Conservation (phyloP, 2,113 vertebrate species). For the Chaetorhynchus papuensis region DNA sequence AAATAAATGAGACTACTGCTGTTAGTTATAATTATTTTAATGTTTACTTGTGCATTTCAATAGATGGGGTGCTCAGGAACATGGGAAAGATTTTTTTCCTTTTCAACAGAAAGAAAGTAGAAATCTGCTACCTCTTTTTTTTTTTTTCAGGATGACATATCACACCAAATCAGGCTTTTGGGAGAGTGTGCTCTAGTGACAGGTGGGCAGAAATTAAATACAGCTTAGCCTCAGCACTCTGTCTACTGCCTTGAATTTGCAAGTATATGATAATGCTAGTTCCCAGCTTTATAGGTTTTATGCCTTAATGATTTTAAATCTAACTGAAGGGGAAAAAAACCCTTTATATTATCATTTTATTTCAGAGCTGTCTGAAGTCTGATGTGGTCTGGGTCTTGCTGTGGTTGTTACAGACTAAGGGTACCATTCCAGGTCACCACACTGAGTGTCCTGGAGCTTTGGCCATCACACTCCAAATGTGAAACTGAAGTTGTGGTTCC, state of each 20-base stretch:
- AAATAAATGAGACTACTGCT: constrained; percentile 17
- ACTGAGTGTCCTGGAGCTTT: neutral
- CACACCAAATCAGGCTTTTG: neutral
- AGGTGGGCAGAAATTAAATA: neutral
- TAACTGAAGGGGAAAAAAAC: neutral
- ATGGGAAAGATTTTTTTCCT: neutral
- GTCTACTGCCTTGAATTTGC: neutral
- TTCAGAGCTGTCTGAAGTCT: neutral
- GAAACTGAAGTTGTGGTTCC: neutral
- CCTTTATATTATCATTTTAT: neutral
- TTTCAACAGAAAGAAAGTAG: neutral
- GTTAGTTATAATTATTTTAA: constrained; percentile 17
- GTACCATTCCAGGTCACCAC: fast-evolving
- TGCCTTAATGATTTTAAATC: neutral
- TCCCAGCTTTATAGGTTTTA: neutral
- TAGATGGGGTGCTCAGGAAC: neutral
- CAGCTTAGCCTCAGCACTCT: neutral
- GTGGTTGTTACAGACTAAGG: neutral
- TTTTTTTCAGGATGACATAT: neutral
- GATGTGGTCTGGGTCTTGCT: neutral
- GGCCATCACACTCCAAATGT: neutral
- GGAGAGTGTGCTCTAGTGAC: too few species aligned
- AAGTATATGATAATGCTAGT: neutral
- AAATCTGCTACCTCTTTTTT: neutral
- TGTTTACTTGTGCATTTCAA: neutral